Percentiles rank a stretch among this genome's conserved stretches.
Conservation (phyloP, 2,888 invertebrate species). For the Lithophane socia region DNA sequence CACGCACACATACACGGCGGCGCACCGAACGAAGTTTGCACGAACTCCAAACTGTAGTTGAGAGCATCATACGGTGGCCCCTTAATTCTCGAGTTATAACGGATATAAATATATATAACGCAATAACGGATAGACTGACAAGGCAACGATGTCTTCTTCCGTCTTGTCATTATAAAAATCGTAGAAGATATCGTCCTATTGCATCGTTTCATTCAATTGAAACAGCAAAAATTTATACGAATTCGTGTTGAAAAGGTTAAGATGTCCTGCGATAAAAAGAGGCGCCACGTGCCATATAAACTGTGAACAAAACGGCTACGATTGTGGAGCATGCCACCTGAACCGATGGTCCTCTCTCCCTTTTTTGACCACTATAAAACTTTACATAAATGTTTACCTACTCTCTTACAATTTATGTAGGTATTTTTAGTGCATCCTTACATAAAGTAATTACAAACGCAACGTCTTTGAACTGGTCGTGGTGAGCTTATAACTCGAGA, state of each 20-base stretch:
- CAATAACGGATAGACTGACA: background rate
- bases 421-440: background rate
- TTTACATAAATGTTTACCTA: background rate
- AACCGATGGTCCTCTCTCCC: background rate
- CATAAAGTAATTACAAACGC: background rate
- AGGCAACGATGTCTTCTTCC: background rate
- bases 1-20: too few relatives aligned
- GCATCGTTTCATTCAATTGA: background rate
- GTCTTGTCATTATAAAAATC: constrained; percentile 8
- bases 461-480: background rate
- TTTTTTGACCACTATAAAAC: constrained; percentile 5
- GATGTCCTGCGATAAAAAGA: background rate
- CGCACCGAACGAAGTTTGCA: too few relatives aligned
- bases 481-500: background rate
- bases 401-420: background rate
- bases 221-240: constrained; percentile 17
- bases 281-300: constrained; percentile 14
- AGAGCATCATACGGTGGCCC: too few relatives aligned
- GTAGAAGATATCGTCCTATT: background rate
- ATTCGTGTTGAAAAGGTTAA: constrained; percentile 21
- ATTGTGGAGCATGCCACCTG: constrained; percentile 7
- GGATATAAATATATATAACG: too few relatives aligned
- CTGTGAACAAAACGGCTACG: constrained; percentile 3
- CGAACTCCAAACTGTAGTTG: too few relatives aligned
- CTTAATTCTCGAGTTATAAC: background rate